Evolutionary conservation across 2,797 vertebrate species (phyloP).

Genomic region (Eulemur coronatus): DNA sequence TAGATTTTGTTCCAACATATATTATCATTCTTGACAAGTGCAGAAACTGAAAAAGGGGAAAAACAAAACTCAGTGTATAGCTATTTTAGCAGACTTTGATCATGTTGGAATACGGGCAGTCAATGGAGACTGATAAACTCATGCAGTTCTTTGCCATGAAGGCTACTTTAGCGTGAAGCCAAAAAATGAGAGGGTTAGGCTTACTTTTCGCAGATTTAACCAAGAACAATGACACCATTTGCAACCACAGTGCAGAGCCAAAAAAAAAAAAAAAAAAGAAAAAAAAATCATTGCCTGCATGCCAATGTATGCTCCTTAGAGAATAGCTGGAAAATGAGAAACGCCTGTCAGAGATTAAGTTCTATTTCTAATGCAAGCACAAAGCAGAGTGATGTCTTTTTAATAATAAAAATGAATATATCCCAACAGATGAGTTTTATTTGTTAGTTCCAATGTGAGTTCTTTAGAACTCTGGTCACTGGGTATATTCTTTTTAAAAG

Average conservation of each 20-base stretch:
- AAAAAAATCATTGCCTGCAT: conserved; percentile 73
- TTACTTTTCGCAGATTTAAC: conserved; percentile 81
- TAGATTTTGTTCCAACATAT: conserved; percentile 27
- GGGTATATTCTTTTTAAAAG: not conserved
- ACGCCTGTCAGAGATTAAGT: conserved; percentile 83
- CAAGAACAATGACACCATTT: conserved; percentile 84
- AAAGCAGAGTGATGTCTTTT: conserved; percentile 77
- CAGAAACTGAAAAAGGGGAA: not conserved
- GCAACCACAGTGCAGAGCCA: conserved; percentile 77
- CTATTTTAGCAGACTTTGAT: conserved; percentile 61
- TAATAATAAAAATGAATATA: conserved; percentile 75
- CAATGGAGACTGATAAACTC: conserved; percentile 73
- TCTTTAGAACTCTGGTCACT: conserved; percentile 58
- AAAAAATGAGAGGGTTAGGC: conserved; percentile 61
- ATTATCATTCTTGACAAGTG: not conserved
- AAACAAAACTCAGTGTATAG: not conserved
- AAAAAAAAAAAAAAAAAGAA: conserved; percentile 62
- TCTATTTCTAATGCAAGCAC: conserved; percentile 81
- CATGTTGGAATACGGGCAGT: conserved; percentile 53
- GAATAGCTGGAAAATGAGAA: conserved; percentile 81
- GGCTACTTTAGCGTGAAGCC: conserved; percentile 74
- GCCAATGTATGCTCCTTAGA: conserved; percentile 77
- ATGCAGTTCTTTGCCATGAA: conserved; percentile 54
- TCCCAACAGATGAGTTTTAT: conserved; percentile 74
- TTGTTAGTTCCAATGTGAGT: conserved; percentile 68